Evolutionary conservation across 2,888 invertebrate species (phyloP), one percentile per base, ranked within the genome.

Genomic region (Pyrrhosoma nymphula): DNA sequence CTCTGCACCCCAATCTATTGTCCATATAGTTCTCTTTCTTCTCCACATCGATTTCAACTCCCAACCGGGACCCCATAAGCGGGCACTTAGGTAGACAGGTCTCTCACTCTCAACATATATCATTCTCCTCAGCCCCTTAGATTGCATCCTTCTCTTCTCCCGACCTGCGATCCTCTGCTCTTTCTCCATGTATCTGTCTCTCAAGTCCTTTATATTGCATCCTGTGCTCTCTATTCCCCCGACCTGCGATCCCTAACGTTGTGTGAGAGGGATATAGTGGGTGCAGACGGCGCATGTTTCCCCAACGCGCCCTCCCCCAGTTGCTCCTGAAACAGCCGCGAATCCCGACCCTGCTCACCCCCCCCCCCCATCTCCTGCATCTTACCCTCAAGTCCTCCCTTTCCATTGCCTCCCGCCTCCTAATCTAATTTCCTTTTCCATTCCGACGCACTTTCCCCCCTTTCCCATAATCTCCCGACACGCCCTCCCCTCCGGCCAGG

Each of bases 381-480:
- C 47, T 47, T 4, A 47, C 47, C 47, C 47, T 47, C 47, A 26
- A 69, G 18, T 69, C 69, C 69, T 26, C 69, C 69, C 69, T 16
- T 20, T 26, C 10, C 16, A 14, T 35, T 16, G 14, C 35, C 35
- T 30, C 35, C 82, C 82, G 30, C 82, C 26, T 35, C 82, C 82
- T 82, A 82, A 82, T 82, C 35, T 35, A 82, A 82, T 82, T 82
- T 82, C 82, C 82, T 82, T 35, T 82, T 82, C 82, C 82, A 82
- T 82, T 82, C 82, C 82, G 35, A 82, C 82, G 82, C 82, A 82
- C 82, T 35, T 8, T 69, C 26, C 30, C 82, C 30, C 82, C 75
- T n/a, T 69, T 69, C 69, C 69, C 69, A n/a, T 69, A 69, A 69
- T 69, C 82, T 82, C 82, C 35, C 69, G 12, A 8, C 69, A 23